Evolutionary conservation across 2,113 vertebrate genomes (phyloP), one percentile per base, ranked within the genome.

Genomic region (Taurulus bubalis): DNA sequence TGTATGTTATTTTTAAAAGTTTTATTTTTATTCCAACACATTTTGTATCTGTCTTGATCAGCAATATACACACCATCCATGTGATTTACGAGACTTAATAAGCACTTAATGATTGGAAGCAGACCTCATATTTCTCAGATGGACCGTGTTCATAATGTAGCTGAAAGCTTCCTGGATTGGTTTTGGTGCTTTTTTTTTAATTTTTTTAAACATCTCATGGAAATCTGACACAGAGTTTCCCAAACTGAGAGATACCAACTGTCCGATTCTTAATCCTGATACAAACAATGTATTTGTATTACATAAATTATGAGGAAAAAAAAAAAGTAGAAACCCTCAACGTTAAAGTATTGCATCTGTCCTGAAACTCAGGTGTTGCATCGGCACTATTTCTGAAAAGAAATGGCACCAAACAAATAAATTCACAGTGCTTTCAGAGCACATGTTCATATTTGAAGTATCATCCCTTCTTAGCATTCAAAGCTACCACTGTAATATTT

Each of bases 1-100:
- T 91, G 82, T 87, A 73, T 55, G 49, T 82, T 86, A 42, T 87
- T 83, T 78, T 68, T 36, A 45, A 79, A 82, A 67, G 20, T 42
- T 6, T 2, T 14, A 4, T 20, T 42, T 65, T 59, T 77, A 75
- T 79, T 83, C 12, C 64, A 56, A 73, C 59, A 75, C 26, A 36
- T 67, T 55, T 64, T 38, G 71, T 68, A 16, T 83, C 38, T 51
- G 72, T 85, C 10, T 75, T 34, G 32, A 85, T 90, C 75, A 67
- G 53, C 40, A 73, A 77, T 66, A 68, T 55, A 75, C 60, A 85
- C 79, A 89, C 49, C 82, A 80, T 73, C 75, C 73, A 74, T 74
- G 40, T 83, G 71, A 87, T 89, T 80, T 73, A 64, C 71, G 38
- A 80, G 64, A 64, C 28, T 89, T 75, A 59, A 64, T 63, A 71